Conservation (phyloP, 2,888 invertebrate species). For the Baccha elongata region DNA sequence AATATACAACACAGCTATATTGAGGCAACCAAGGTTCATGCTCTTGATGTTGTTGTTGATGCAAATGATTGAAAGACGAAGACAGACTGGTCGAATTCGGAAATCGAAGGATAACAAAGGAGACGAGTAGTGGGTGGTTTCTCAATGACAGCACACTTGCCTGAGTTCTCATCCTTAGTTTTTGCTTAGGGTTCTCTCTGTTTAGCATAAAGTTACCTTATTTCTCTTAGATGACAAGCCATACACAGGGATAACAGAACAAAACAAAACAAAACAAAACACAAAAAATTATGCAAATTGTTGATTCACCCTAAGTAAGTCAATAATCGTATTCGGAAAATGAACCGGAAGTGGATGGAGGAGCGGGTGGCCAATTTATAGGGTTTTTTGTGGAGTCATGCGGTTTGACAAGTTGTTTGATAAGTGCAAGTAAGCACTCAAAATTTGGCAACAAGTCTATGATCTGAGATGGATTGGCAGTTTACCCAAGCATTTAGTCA, state of each 20-base stretch:
- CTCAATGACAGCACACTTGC: constrained; percentile 69
- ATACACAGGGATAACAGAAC: constrained; percentile 15
- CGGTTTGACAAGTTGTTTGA: constrained; percentile 51
- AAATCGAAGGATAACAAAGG: constrained; percentile 10
- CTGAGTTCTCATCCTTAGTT: constrained; percentile 33
- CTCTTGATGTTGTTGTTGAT: constrained; percentile 15
- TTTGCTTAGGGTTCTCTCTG: constrained; percentile 25
- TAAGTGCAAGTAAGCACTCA: constrained; percentile 55
- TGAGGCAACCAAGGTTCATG: no score
- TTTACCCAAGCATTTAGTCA: neutral
- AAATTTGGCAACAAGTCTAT: constrained; percentile 66
- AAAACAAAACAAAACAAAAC: neutral
- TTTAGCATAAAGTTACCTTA: constrained; percentile 71
- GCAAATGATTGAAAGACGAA: constrained; percentile 17
- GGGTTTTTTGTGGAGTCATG: constrained; percentile 45
- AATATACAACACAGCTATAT: constrained; percentile 19
- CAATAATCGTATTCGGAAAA: constrained; percentile 69
- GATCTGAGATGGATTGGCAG: constrained; percentile 17
- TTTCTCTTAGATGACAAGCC: constrained; percentile 26
- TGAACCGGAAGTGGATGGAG: constrained; percentile 15
- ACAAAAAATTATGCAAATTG: constrained; percentile 63
- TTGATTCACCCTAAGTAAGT: constrained; percentile 70
- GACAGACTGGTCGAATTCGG: constrained; percentile 29
- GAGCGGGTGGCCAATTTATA: neutral
- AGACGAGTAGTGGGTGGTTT: constrained; percentile 41